Evolutionary conservation across 2,113 vertebrate genomes (phyloP), one percentile per base, ranked within the genome.

Genomic region (Emydura subglobosa): DNA sequence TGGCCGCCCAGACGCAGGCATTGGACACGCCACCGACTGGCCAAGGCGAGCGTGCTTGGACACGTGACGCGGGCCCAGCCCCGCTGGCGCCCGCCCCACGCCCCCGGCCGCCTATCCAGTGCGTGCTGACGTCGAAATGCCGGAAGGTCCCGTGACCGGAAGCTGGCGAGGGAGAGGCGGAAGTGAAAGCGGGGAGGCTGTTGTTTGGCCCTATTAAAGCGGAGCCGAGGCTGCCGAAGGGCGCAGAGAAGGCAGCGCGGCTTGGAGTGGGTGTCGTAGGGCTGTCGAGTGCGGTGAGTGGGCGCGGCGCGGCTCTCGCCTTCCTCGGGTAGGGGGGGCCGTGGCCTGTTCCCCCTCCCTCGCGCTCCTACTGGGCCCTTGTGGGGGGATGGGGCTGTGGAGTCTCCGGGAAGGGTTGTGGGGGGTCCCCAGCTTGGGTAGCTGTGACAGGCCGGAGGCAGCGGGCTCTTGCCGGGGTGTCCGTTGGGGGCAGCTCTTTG

Each of bases 101-200:
- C 4, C 1, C n/a, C 0, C 49, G 2, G 1, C 39, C 5, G 6
- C 27, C 78, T 11, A 19, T 5, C n/a, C 3, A 12, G 13, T 8
- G 72, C 89, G 80, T 16, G 90, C 6, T 95, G 79, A 89, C 94
- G 96, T 92, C 55, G 3, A 57, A 3, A 14, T 16, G 0, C 72
- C 29, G 90, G 57, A 51, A 24, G 55, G 72, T 93, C 86, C 42
- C 95, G 95, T 96, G 97, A 97, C 92, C 95, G 96, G 97, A 97
- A 97, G 97, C 84, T 91, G 94, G 88, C 86, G 81, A 88, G 88
- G 93, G 47, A 86, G 94, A 96, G 96, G 90, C 96, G 97, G 97
- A 97, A 97, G 96, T 86, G 96, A 72, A 96, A 94, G 92, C 95
- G 87, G 95, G 91, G 97, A 96, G 97, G 97, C 79, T 94, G 92